Percentiles rank a stretch among this genome's conserved stretches.
Evolutionary conservation across 2,113 vertebrate genomes (phyloP).

Genomic region (Callipepla squamata): DNA sequence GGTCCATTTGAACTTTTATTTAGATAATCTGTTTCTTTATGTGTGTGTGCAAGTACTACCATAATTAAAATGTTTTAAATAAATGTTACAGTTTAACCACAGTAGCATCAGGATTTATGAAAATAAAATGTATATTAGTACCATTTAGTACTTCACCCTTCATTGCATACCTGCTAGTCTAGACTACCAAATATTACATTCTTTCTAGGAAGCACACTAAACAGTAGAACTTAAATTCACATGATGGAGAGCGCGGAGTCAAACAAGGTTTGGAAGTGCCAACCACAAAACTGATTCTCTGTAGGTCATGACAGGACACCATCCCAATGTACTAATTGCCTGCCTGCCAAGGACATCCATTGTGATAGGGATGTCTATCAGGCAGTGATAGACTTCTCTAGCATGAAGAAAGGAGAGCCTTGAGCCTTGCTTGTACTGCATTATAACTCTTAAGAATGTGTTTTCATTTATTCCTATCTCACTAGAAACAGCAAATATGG

Average conservation of each 20-base stretch:
- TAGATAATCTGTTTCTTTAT: neutral
- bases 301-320: neutral
- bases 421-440: neutral
- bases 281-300: neutral
- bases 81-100: neutral
- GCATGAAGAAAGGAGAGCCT: neutral
- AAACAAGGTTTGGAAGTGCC: neutral
- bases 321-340: neutral
- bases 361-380: neutral
- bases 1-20: neutral
- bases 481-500: conserved; percentile 45
- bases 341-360: neutral
- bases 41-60: neutral
- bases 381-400: neutral
- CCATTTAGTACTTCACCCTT: neutral
- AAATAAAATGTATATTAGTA: neutral
- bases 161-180: neutral
- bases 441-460: conserved; percentile 37
- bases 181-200: neutral
- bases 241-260: neutral
- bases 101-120: neutral
- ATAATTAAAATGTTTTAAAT: neutral
- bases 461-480: conserved; percentile 47
- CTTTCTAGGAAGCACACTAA: neutral
- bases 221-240: neutral